Evolutionary conservation across 2,888 invertebrate genomes (phyloP), one percentile per base, ranked within the genome.

Genomic region (Noctua janthe): DNA sequence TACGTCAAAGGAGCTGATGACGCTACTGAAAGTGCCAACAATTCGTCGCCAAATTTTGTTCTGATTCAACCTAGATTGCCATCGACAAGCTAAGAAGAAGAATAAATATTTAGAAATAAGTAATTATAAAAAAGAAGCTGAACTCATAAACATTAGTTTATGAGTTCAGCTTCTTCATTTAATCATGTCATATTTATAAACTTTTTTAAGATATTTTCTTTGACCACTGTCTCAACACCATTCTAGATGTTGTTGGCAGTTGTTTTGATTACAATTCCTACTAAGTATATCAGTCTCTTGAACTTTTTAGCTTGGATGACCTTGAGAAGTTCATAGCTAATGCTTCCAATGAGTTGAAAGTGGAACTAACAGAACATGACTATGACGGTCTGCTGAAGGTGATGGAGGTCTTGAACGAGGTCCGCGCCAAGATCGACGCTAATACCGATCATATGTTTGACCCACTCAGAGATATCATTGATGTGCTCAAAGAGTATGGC

Each of bases 371-470:
- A 7, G 99, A 99, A 82, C 98, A 99, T 84, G 99, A 99, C 93
- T 99, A 99, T 91, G 98, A 98, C 35, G 98, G 98, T 0, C 96
- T 99, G 5, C 97, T 99, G 1, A 97, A 97, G 76, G 98, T 99
- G 66, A 99, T 99, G 98, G 98, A 98, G 20, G 98, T 98, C 87
- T 96, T 99, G 66, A 98, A 98, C n/a, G 98, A 98, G 90, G 99
- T 99, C 85, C 97, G 98, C 29, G 98, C 98, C 88, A 97, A 97
- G 64, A 97, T 97, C 56, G 97, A 97, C 77, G 94, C 94, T 3
- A 95, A 94, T 67, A 99, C 99, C 1, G 99, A 99, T 89, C 97
- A 97, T 66, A 99, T 99, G 98, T 99, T 99, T 93, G 99, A 98
- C 51, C 99, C 99, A 0, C 95, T 99, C 0, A 98, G 98, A 84